Percentiles rank a stretch among this genome's conserved stretches.
These are phyloP conservation scores for Strix aluco DNA, from an alignment of 2,113 vertebrate genomes.

Conservation along the genomic window DNA sequence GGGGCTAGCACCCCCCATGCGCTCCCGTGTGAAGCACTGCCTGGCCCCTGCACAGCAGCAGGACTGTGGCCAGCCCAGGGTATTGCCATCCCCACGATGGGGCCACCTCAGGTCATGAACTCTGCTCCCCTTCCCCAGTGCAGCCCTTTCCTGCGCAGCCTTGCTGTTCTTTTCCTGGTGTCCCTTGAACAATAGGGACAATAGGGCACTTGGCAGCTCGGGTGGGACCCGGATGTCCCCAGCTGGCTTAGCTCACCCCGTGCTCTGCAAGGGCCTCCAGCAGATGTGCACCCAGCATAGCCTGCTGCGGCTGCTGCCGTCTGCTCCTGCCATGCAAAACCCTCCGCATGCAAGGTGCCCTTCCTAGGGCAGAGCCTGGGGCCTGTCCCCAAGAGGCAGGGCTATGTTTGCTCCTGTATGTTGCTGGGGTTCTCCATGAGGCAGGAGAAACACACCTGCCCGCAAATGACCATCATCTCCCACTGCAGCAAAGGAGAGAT, in stretches of 20 bases:
- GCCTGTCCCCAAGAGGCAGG: background rate
- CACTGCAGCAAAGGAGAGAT: background rate
- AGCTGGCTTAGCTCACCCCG: background rate
- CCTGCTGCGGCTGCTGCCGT: background rate
- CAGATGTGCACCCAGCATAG: background rate
- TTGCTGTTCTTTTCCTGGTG: background rate
- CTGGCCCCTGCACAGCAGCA: background rate
- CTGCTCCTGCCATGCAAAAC: background rate
- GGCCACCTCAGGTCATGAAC: background rate
- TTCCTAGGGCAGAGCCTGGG: background rate
- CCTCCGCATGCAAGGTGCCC: background rate
- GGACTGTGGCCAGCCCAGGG: background rate
- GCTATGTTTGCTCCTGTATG: accelerated
- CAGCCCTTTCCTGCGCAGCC: background rate
- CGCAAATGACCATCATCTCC: background rate
- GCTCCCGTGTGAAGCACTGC: accelerated
- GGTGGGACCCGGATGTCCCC: background rate
- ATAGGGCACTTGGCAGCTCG: background rate
- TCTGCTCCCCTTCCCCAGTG: background rate
- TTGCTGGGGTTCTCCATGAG: background rate
- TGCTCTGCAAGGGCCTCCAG: background rate
- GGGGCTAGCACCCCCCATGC: too few species aligned
- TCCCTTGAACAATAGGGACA: background rate
- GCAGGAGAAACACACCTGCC: background rate
- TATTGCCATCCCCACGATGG: accelerated